Percentiles rank a stretch among this genome's conserved stretches.
Conservation (phyloP, 2,888 invertebrate genomes). For the Cynaeus angustus region DNA sequence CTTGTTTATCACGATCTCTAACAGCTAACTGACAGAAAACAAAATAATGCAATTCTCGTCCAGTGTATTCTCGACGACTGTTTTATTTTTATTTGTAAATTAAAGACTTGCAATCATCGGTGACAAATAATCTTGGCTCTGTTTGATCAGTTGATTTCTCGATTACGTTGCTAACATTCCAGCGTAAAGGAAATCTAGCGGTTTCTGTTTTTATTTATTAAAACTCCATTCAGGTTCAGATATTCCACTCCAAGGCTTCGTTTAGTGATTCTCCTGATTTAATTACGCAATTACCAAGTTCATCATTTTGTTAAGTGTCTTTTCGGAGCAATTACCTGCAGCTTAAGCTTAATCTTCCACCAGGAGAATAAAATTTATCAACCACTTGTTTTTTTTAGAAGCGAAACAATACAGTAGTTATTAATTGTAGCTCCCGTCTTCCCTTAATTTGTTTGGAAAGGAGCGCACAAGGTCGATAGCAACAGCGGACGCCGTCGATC, state of each 20-base stretch:
- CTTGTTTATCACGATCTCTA: conserved; percentile 49
- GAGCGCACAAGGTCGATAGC: not conserved
- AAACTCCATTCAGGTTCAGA: conserved; percentile 33
- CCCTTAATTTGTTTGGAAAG: not conserved
- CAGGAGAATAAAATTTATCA: conserved; percentile 42
- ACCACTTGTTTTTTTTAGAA: conserved; percentile 19
- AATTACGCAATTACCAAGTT: conserved; percentile 51
- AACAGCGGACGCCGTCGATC: not conserved
- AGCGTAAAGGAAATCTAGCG: no score
- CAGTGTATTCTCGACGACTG: conserved; percentile 10
- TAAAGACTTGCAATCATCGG: conserved; percentile 18
- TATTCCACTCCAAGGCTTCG: conserved; percentile 34
- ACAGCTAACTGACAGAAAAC: conserved; percentile 43
- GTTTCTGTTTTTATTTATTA: conserved; percentile 39
- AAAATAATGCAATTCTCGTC: conserved; percentile 44
- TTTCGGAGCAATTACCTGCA: conserved; percentile 48
- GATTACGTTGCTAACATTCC: not conserved
- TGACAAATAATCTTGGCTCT: conserved; percentile 26
- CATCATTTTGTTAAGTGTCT: conserved; percentile 49
- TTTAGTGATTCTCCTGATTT: conserved; percentile 49
- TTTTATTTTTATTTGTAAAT: conserved; percentile 26
- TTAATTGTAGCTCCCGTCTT: not conserved
- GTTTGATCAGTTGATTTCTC: conserved; percentile 3
- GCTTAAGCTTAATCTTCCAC: conserved; percentile 42
- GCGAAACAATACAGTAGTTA: not conserved